These are phyloP conservation scores for Sebastes umbrosus DNA, from an alignment of 2,797 vertebrate species.

Conservation along the genomic window DNA sequence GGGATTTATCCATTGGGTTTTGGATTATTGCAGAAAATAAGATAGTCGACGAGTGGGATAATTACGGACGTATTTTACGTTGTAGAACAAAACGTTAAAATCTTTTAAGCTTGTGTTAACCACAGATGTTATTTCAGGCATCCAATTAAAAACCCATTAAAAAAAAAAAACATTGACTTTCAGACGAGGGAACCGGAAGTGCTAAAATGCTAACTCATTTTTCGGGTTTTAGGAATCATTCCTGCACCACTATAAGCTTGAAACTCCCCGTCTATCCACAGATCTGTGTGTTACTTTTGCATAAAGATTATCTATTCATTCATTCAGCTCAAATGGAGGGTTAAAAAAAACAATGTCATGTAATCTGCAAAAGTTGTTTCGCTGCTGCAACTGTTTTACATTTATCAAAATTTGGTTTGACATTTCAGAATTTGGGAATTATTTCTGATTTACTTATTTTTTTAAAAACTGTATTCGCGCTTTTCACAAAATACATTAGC, in stretches of 20 bases:
- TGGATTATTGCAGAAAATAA: too few relatives aligned
- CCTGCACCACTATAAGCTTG: background rate
- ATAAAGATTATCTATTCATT: background rate
- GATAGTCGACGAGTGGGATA: too few relatives aligned
- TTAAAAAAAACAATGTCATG: background rate
- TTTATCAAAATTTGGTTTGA: background rate
- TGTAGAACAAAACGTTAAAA: too few relatives aligned
- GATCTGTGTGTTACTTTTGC: background rate
- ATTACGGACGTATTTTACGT: too few relatives aligned
- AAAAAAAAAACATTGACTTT: too few relatives aligned
- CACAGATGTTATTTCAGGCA: too few relatives aligned
- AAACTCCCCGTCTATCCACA: background rate
- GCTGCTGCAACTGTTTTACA: background rate
- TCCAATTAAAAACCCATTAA: too few relatives aligned
- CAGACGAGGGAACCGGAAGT: too few relatives aligned
- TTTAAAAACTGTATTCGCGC: background rate
- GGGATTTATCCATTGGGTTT: too few relatives aligned
- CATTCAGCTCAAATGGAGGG: background rate
- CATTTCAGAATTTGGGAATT: background rate
- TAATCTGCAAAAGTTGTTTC: background rate
- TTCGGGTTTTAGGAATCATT: fast-evolving
- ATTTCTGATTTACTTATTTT: too few relatives aligned
- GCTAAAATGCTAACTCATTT: too few relatives aligned
- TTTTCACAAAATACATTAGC: background rate
- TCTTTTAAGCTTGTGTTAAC: too few relatives aligned